phyloP scores from a whole-genome alignment of 1,140 invertebrate genomes.

The Tenebrio molitor region DNA sequence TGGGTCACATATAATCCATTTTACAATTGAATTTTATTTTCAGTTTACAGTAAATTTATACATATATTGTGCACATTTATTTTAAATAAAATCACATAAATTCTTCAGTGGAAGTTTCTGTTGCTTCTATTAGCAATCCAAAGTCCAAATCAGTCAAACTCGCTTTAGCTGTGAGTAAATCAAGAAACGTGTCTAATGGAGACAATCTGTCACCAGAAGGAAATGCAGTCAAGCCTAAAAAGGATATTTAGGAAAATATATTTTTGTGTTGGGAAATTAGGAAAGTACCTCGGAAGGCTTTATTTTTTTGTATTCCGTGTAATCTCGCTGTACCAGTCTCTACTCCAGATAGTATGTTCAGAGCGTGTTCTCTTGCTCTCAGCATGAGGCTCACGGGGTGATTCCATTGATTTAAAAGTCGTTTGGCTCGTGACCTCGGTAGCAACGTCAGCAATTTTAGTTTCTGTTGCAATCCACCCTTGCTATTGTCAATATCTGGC shows the following conservation, averaged over 20 bases:
- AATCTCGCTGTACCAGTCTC: constrained; percentile 52
- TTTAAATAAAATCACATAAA: constrained; percentile 58
- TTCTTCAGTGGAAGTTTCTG: constrained; percentile 74
- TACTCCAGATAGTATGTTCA: constrained; percentile 80
- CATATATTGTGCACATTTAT: neutral
- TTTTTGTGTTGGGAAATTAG: neutral
- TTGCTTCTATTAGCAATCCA: constrained; percentile 85
- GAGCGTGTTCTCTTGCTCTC: constrained; percentile 83
- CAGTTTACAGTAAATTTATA: neutral
- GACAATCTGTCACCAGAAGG: constrained; percentile 81
- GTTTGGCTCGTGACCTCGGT: constrained; percentile 80
- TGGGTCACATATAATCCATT: constrained; percentile 99
- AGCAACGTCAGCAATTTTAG: constrained; percentile 79
- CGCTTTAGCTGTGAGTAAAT: constrained; percentile 87
- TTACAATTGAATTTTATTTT: constrained; percentile 81
- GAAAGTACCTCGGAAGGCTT: constrained; percentile 47
- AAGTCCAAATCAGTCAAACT: constrained; percentile 86
- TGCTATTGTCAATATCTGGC: constrained; percentile 79
- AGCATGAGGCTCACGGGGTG: constrained; percentile 83
- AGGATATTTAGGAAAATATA: neutral
- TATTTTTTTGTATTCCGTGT: constrained; percentile 51
- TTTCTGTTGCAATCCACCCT: constrained; percentile 75
- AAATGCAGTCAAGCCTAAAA: constrained; percentile 77
- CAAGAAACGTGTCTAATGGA: constrained; percentile 86
- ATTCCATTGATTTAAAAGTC: constrained; percentile 82